Evolutionary conservation across 2,888 invertebrate genomes (phyloP), one percentile per base, ranked within the genome.

Genomic region (Timandra comae): DNA sequence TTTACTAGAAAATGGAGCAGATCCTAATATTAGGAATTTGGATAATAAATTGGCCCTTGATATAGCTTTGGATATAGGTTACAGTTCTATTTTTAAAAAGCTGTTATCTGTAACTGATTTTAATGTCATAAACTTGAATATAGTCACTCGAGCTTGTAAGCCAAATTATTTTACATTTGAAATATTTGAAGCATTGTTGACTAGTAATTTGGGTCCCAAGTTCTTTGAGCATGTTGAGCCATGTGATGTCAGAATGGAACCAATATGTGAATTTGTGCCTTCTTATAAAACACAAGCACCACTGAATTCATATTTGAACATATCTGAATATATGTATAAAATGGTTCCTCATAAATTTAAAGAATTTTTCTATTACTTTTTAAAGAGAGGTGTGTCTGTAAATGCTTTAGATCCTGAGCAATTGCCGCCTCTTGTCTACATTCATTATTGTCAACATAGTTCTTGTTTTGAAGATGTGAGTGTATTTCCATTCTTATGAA

Each of bases 341-440:
- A 52, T 59, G 22, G 72, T 71, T 9, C 52, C 52, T 12, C 73
- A 77, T 9, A 74, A 71, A 29, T 85, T 84, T 42, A 56, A 38
- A 38, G 72, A 78, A 36, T 73, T 75, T 30, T 74, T 86, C 37
- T 67, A 75, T 51, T 59, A 81, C 31, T 73, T 81, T 36, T 54
- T 86, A 0, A 69, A 68, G 53, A 65, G 74, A 52, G 86, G 86
- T 10, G 70, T 78, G 3, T 47, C 64, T 27, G 79, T 82, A 3
- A 68, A 86, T 68, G 70, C 79, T 13, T 37, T 56, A n/a, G 51
- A 68, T 46, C 42, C 51, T 24, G 63, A 65, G 46, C 82, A 86
- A 51, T 85, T 85, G 45, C 85, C 86, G 22, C 85, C 86, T 1
- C 47, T 86, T 11, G 81, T 81, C 4, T 82, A 78, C 41, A 60